phyloP scores from a whole-genome alignment of 2,888 invertebrate genomes.

The Apamea epomidion region DNA sequence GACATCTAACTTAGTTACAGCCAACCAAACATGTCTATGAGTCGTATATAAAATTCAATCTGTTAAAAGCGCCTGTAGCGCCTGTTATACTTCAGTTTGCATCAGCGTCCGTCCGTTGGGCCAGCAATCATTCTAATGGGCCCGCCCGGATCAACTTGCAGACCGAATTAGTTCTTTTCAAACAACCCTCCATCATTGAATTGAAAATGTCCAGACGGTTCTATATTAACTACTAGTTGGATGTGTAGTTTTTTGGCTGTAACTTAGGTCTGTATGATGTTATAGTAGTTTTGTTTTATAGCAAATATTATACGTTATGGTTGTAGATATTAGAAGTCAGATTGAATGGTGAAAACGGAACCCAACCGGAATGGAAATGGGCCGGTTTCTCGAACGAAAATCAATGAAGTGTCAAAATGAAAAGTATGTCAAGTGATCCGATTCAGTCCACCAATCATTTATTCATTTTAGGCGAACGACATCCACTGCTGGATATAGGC shows the following conservation, averaged over 20 bases:
- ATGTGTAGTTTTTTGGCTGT: slow-evolving; percentile 58
- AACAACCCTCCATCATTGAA: slow-evolving; percentile 84
- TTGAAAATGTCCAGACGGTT: slow-evolving; percentile 84
- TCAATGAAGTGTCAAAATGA: not conserved
- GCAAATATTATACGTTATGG: not conserved
- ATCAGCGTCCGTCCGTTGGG: slow-evolving; percentile 75
- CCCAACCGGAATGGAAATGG: too few species aligned
- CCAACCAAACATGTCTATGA: slow-evolving; percentile 63
- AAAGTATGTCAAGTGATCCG: not conserved
- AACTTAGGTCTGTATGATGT: not conserved
- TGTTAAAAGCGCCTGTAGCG: slow-evolving; percentile 85
- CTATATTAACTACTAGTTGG: slow-evolving; percentile 67
- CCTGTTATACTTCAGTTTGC: slow-evolving; percentile 79
- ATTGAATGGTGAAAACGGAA: not conserved
- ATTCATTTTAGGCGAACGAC: too few species aligned
- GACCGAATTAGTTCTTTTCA: slow-evolving; percentile 87
- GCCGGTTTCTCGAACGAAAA: not conserved
- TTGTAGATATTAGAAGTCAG: not conserved
- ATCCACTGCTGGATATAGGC: too few species aligned
- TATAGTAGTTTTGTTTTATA: too few species aligned
- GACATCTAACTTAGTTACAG: slow-evolving; percentile 50
- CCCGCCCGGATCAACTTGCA: slow-evolving; percentile 78
- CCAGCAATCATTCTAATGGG: slow-evolving; percentile 88
- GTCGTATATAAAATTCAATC: slow-evolving; percentile 84
- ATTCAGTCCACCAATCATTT: not conserved